Evolutionary conservation across 2,888 invertebrate genomes (phyloP).

Genomic region (Tenthredo livida): DNA sequence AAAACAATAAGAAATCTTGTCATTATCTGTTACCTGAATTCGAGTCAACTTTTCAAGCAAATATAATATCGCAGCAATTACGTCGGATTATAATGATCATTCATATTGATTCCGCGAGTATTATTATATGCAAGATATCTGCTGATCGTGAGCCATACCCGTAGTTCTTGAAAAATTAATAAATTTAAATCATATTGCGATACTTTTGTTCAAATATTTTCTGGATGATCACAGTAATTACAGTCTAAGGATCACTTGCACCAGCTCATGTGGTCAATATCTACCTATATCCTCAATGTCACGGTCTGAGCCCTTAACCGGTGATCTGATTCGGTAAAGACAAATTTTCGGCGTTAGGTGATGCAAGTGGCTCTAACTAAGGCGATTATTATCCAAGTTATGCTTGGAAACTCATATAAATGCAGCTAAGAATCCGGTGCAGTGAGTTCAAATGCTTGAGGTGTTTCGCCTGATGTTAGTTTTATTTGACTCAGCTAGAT

Average conservation of each 20-base stretch:
- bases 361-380: not conserved
- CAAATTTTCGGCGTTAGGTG: not conserved
- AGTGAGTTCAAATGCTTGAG: not conserved
- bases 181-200: no score
- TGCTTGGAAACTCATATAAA: not conserved
- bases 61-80: not conserved
- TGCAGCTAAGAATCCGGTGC: not conserved
- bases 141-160: not conserved
- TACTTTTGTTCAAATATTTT: not conserved
- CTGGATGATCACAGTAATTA: not conserved
- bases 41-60: not conserved
- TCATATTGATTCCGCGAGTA: no score
- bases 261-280: not conserved
- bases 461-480: not conserved
- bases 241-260: not conserved
- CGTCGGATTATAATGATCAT: no score
- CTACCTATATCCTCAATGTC: not conserved
- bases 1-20: not conserved
- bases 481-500: not conserved
- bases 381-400: slow-evolving; percentile 7
- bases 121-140: no score
- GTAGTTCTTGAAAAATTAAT: not conserved
- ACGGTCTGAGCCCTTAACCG: not conserved
- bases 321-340: not conserved
- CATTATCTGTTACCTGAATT: not conserved